Conservation (phyloP, 2,888 invertebrate species). For the Platycnemis pennipes region DNA sequence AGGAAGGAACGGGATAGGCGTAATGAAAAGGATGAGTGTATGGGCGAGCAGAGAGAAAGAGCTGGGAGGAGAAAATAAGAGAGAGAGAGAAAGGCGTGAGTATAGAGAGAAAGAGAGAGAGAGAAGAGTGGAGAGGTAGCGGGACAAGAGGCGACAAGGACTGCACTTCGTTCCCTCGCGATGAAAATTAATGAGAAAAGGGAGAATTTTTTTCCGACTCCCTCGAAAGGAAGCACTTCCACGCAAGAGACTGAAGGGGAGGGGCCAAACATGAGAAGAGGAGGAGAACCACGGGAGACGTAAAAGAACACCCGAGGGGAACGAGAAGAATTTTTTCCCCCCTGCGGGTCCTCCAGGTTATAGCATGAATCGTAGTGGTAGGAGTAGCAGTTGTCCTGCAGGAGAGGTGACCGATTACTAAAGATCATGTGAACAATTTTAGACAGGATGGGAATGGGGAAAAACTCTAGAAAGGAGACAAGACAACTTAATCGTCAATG, state of each 20-base stretch:
- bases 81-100: background rate
- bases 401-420: too few species aligned
- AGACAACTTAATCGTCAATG: too few species aligned
- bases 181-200: constrained; percentile 38
- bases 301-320: background rate
- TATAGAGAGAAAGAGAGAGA: background rate
- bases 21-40: background rate
- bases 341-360: too few species aligned
- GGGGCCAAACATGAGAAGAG: background rate
- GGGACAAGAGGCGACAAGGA: background rate
- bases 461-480: too few species aligned
- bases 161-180: background rate
- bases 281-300: background rate
- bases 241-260: background rate
- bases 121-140: background rate
- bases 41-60: background rate
- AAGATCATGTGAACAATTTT: too few species aligned
- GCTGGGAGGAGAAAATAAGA: background rate
- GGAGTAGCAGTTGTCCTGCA: too few species aligned
- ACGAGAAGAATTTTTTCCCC: background rate
- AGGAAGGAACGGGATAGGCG: background rate
- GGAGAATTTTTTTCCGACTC: background rate
- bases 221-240: background rate
- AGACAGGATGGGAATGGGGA: too few species aligned
- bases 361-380: too few species aligned